Evolutionary conservation across 1,140 invertebrate genomes (phyloP).

Genomic region (Mercenaria mercenaria): DNA sequence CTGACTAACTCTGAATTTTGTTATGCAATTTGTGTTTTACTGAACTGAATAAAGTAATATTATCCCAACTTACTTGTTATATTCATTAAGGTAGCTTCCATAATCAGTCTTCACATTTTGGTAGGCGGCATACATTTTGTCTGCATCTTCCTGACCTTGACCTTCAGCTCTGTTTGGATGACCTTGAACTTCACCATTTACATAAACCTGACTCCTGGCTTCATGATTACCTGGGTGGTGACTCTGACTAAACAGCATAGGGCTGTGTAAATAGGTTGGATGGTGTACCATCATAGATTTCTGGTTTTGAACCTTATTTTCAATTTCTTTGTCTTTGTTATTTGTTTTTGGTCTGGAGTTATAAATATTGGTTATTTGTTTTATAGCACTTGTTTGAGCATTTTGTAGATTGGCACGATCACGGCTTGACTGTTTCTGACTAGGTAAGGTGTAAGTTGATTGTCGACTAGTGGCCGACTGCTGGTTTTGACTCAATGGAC

Average conservation of each 20-base stretch:
- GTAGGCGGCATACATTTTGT: slow-evolving; percentile 6
- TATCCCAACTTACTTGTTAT: slow-evolving; percentile 43
- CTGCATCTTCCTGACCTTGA: not conserved
- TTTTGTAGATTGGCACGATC: slow-evolving; percentile 23
- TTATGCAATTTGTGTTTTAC: no score
- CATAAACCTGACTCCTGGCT: not conserved
- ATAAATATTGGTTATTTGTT: slow-evolving; percentile 25
- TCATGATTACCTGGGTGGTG: not conserved
- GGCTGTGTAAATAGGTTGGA: slow-evolving; percentile 16
- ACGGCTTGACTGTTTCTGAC: not conserved
- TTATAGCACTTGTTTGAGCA: slow-evolving; percentile 33
- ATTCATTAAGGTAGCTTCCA: not conserved
- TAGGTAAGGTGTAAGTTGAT: not conserved
- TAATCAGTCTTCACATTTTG: slow-evolving; percentile 27
- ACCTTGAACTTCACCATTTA: slow-evolving; percentile 4
- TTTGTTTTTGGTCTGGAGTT: not conserved
- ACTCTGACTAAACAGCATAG: slow-evolving; percentile 9
- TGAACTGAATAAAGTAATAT: no score
- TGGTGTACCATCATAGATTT: not conserved
- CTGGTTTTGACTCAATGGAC: not conserved
- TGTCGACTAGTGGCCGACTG: not conserved
- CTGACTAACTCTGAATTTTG: no score
- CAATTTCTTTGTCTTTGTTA: not conserved
- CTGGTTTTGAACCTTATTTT: not conserved
- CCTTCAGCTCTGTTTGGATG: not conserved